Conservation (phyloP, 2,888 invertebrate genomes). For the Argynnis bischoffii region DNA sequence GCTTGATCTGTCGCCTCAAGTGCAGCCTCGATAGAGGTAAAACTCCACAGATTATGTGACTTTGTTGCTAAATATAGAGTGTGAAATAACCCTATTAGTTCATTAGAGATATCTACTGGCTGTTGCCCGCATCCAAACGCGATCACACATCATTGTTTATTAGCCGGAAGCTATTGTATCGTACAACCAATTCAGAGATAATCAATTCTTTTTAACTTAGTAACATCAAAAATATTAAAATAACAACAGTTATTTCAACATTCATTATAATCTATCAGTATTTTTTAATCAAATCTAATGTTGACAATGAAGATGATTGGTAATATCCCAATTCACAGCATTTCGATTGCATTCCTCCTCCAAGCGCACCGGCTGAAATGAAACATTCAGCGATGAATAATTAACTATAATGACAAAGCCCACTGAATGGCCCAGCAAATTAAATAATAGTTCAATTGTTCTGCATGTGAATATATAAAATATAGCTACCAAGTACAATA, state of each 20-base stretch:
- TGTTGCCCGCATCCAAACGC: constrained; percentile 13
- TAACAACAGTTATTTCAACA: neutral
- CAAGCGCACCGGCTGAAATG: neutral
- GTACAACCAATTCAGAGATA: neutral
- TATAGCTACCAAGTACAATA: constrained; percentile 2
- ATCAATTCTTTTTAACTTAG: neutral
- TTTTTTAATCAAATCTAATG: no score
- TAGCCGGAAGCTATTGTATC: constrained; percentile 6
- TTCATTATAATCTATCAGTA: no score
- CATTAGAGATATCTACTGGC: neutral
- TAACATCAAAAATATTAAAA: neutral
- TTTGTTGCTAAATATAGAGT: constrained; percentile 44
- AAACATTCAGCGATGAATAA: constrained; percentile 3
- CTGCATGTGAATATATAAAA: constrained; percentile 24
- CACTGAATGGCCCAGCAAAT: constrained; percentile 17
- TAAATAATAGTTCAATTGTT: constrained; percentile 31
- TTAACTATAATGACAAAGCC: constrained; percentile 18
- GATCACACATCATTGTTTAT: neutral
- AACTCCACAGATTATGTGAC: constrained; percentile 50
- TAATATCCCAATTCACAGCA: no score
- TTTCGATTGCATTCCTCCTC: no score
- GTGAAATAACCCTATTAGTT: constrained; percentile 23
- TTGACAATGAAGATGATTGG: no score
- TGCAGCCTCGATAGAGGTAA: constrained; percentile 46
- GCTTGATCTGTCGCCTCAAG: constrained; percentile 53